Conservation (phyloP, 2,888 invertebrate species). For the Globia sparganii region DNA sequence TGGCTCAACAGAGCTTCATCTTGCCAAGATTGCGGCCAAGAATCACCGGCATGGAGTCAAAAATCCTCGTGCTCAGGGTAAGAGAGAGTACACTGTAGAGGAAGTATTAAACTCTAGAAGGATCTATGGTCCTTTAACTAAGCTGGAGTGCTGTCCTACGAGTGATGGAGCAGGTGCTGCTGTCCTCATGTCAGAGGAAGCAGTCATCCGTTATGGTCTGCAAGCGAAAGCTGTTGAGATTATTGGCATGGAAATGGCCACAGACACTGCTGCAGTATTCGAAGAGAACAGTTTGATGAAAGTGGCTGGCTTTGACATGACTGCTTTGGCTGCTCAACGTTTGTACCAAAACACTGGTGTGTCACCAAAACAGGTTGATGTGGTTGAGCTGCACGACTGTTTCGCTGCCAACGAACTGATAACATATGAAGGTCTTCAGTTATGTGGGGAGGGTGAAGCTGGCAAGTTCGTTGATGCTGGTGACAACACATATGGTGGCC, state of each 20-base stretch:
- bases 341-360: slow-evolving; percentile 94
- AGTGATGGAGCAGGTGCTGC: slow-evolving; percentile 99
- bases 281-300: slow-evolving; percentile 94
- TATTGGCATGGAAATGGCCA: slow-evolving; percentile 98
- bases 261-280: slow-evolving; percentile 97
- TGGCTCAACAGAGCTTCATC: slow-evolving; percentile 97
- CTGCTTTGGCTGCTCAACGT: slow-evolving; percentile 94
- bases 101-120: slow-evolving; percentile 97
- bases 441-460: slow-evolving; percentile 97
- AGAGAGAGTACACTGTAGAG: slow-evolving; percentile 96
- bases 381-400: slow-evolving; percentile 99
- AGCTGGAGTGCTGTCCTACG: slow-evolving; percentile 99
- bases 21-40: slow-evolving; percentile 99
- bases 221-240: slow-evolving; percentile 97
- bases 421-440: slow-evolving; percentile 98
- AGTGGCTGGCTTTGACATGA: slow-evolving; percentile 98
- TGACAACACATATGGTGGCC: slow-evolving; percentile 99
- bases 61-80: slow-evolving; percentile 99
- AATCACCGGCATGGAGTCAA: slow-evolving; percentile 99
- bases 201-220: slow-evolving; percentile 95
- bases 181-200: slow-evolving; percentile 97
- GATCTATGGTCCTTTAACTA: slow-evolving; percentile 97
- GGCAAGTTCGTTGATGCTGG: slow-evolving; percentile 97
- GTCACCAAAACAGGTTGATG: slow-evolving; percentile 95
- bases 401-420: slow-evolving; percentile 99